These are phyloP conservation scores for Lutra lutra DNA, from an alignment of 2,797 vertebrate genomes.

Conservation along the genomic window DNA sequence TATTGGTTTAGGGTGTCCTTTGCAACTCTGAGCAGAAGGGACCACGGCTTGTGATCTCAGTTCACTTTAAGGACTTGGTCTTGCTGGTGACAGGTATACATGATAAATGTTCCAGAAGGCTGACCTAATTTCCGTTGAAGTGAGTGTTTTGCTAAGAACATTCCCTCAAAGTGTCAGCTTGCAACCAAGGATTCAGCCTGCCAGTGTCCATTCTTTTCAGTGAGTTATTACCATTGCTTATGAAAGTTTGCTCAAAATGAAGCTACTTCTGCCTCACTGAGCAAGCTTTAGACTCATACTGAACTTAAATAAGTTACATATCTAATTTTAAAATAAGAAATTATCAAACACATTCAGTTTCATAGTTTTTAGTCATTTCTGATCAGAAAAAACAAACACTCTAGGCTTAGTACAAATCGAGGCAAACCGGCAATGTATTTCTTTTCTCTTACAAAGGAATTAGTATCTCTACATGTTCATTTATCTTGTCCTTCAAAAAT, in stretches of 20 bases:
- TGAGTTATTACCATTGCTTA: neutral
- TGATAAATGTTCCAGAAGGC: conserved; percentile 76
- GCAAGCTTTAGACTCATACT: neutral
- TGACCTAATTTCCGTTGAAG: conserved; percentile 80
- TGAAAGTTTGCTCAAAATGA: conserved; percentile 42
- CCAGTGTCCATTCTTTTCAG: conserved; percentile 36
- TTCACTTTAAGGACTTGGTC: conserved; percentile 67
- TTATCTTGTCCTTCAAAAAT: neutral
- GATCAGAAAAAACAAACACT: conserved; percentile 12
- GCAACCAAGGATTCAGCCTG: conserved; percentile 55
- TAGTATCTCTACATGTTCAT: neutral
- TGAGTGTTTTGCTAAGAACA: conserved; percentile 76
- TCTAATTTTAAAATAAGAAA: neutral
- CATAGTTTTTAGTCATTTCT: conserved; percentile 12
- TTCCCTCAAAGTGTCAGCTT: conserved; percentile 74
- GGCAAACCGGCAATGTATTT: neutral
- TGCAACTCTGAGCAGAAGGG: neutral
- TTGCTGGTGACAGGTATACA: conserved; percentile 76
- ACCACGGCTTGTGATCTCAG: conserved; percentile 30
- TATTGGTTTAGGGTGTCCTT: conserved; percentile 44
- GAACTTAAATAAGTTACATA: conserved; percentile 3
- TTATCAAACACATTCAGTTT: neutral
- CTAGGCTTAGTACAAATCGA: neutral
- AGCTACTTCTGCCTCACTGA: neutral
- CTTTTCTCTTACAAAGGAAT: neutral